Conservation (phyloP, 2,797 vertebrate species). For the Dryobates pubescens region DNA sequence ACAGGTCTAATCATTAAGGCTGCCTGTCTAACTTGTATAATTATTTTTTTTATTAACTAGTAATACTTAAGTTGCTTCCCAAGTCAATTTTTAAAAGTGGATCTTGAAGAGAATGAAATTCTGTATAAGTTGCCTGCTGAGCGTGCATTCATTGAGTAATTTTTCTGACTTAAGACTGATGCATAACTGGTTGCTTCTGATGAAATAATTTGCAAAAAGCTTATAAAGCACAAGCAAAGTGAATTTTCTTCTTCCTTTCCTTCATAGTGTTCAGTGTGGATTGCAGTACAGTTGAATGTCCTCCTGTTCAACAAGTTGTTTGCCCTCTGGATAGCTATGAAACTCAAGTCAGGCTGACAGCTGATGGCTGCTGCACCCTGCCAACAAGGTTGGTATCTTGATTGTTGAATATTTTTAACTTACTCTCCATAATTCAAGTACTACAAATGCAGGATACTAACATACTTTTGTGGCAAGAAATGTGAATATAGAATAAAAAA, state of each 20-base stretch:
- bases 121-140: not conserved
- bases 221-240: constrained; percentile 11
- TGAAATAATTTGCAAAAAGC: not conserved
- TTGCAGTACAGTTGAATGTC: constrained; percentile 91
- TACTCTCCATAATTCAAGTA: not conserved
- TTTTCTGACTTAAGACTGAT: not conserved
- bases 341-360: constrained; percentile 88
- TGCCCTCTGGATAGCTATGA: constrained; percentile 90
- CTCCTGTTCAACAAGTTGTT: constrained; percentile 85
- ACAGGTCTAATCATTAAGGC: not conserved
- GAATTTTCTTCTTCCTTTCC: constrained; percentile 48
- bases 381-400: constrained; percentile 84
- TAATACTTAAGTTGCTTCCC: not conserved
- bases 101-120: not conserved
- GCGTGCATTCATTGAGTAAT: not conserved
- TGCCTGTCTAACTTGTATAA: not conserved
- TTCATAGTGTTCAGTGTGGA: constrained; percentile 88
- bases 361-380: constrained; percentile 90
- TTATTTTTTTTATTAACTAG: not conserved
- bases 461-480: not conserved
- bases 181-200: not conserved
- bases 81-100: not conserved
- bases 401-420: not conserved
- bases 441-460: not conserved
- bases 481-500: not conserved